Percentiles rank a stretch among this genome's conserved stretches.
These are phyloP conservation scores for Calameuta idolon DNA, from an alignment of 2,888 invertebrate species.

Conservation along the genomic window DNA sequence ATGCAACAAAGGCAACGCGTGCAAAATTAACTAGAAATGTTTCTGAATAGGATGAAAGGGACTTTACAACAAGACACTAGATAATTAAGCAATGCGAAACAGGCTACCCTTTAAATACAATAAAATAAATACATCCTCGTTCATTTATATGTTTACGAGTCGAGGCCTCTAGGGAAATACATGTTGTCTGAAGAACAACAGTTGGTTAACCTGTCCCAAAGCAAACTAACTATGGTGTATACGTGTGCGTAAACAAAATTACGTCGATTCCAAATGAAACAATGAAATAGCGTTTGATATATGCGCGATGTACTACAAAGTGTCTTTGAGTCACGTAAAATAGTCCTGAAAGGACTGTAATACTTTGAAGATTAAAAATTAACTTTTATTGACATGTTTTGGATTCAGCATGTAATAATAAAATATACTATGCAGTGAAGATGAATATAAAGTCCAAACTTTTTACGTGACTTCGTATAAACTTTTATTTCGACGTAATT, in stretches of 20 bases:
- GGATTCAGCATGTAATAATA: not conserved
- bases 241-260: not conserved
- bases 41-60: not conserved
- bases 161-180: not conserved
- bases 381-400: not conserved
- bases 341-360: no score
- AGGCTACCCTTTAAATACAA: not conserved
- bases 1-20: not conserved
- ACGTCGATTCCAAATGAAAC: not conserved
- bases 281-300: no score
- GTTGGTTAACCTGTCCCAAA: not conserved
- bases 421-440: not conserved
- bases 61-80: not conserved
- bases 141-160: not conserved
- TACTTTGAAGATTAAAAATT: not conserved
- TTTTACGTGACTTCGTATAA: not conserved
- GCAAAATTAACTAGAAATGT: not conserved
- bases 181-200: not conserved
- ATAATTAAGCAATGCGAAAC: not conserved
- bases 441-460: no score
- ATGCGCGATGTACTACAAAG: no score
- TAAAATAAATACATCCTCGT: not conserved
- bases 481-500: not conserved
- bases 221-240: not conserved
- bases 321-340: no score